Base-by-base conservation (phyloP, 1,140 invertebrate genomes). In the Euura saliciscinereae region DNA sequence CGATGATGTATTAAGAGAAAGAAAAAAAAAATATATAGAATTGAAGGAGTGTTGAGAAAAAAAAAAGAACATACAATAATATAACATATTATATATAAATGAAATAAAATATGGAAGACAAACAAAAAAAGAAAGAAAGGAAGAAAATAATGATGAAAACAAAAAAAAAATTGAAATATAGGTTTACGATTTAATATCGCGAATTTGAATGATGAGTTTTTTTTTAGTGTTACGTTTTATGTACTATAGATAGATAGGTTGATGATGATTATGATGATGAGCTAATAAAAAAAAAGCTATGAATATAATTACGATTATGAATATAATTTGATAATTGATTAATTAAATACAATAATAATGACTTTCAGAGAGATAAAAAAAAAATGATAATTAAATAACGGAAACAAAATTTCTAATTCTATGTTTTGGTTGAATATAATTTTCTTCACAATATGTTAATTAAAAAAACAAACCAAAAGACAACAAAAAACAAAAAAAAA, bases 191-290 rank as follows among this genome's bases (percentile, higher is more conserved):
- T 28, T 28, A 28, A 28, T 28, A 28, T 28, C 28, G 74, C 73
- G 75, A 79, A 83, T 78, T 28, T 77, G 75, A 77, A 79, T 77
- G 69, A 81, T 73, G 28, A 28, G 28, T 28, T 28, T 28, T 28
- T 28, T 79, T 80, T 82, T 82, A 83, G 81, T 79, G 80, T 83
- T 84, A 83, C 77, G 77, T 82, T 83, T 84, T 81, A 77, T 83
- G 80, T 82, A 82, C 75, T 67, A 74, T 76, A 78, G 73, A 76
- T 74, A 75, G 70, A 73, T 59, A n/a, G 13, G 67, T 65, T 65
- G 28, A 73, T 59, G 69, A 75, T 67, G 71, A 74, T 11, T 4
- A 59, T 59, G 51, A 59, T 59, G 28, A 59, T 59, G 51, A 28
- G 28, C 28, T 28, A 4, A 59, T 59, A 59, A 2, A n/a, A 59